Evolutionary conservation across 2,113 vertebrate species (phyloP).

Genomic region (Pseudopipra pipra): DNA sequence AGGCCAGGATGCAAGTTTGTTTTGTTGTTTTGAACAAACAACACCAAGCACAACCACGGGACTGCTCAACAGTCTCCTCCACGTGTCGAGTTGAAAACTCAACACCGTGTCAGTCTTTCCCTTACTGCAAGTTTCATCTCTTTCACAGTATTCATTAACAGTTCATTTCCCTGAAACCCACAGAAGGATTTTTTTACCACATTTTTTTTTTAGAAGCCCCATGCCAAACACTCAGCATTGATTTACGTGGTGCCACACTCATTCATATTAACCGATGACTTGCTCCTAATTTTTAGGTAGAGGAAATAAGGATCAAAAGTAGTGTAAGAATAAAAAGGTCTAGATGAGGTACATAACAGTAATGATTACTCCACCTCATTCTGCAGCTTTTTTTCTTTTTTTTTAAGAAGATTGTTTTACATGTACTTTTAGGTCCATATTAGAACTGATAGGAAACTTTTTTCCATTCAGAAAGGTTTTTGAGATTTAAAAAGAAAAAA

Average conservation of each 20-base stretch:
- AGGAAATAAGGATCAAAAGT: background rate
- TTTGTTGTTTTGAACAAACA: background rate
- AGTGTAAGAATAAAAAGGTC: background rate
- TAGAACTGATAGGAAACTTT: background rate
- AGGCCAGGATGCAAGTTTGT: constrained; percentile 27
- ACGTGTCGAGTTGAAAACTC: constrained; percentile 23
- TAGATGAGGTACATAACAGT: background rate
- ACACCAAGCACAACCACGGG: constrained; percentile 52
- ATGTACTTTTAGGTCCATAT: background rate
- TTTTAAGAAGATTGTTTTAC: background rate
- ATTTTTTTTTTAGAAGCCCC: background rate
- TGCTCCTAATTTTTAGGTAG: background rate
- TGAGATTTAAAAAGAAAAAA: background rate
- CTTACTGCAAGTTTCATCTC: background rate
- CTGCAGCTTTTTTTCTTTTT: background rate
- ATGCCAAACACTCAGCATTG: rapidly evolving
- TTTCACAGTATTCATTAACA: constrained; percentile 16
- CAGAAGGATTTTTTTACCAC: background rate
- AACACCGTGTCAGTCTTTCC: constrained; percentile 6
- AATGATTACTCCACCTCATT: background rate
- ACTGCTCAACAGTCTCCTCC: constrained; percentile 42
- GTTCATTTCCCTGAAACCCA: background rate
- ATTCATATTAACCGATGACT: background rate
- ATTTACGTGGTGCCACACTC: background rate
- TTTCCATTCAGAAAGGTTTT: background rate